These are phyloP conservation scores for Macrophya annulata DNA, from an alignment of 2,888 invertebrate species.

Conservation along the genomic window DNA sequence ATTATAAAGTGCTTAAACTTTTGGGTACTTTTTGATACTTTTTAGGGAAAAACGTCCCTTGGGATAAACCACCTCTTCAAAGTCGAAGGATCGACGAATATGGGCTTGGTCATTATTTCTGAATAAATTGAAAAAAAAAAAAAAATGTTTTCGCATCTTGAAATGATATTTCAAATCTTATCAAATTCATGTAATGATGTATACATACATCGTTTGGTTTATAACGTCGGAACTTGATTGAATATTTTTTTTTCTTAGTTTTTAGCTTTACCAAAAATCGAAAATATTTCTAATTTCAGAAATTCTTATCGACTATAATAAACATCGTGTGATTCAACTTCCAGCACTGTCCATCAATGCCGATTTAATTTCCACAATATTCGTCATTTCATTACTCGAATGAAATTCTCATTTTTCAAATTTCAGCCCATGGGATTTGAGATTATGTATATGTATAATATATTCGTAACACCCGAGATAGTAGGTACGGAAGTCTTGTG, in stretches of 20 bases:
- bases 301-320: no score
- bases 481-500: background rate
- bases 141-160: background rate
- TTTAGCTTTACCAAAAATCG: background rate
- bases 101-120: background rate
- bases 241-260: background rate
- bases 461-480: constrained; percentile 1
- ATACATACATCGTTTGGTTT: no score
- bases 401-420: background rate
- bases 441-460: background rate
- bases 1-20: no score
- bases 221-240: background rate
- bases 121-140: background rate
- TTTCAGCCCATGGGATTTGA: background rate
- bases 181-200: background rate
- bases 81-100: no score
- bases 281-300: no score
- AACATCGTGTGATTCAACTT: background rate
- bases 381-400: background rate
- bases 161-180: background rate
- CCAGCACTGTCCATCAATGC: no score
- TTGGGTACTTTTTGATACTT: no score
- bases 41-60: no score
- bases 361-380: background rate
- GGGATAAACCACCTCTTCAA: no score